phyloP scores from a whole-genome alignment of 2,797 vertebrate species.

The Loris lydekkerianus region DNA sequence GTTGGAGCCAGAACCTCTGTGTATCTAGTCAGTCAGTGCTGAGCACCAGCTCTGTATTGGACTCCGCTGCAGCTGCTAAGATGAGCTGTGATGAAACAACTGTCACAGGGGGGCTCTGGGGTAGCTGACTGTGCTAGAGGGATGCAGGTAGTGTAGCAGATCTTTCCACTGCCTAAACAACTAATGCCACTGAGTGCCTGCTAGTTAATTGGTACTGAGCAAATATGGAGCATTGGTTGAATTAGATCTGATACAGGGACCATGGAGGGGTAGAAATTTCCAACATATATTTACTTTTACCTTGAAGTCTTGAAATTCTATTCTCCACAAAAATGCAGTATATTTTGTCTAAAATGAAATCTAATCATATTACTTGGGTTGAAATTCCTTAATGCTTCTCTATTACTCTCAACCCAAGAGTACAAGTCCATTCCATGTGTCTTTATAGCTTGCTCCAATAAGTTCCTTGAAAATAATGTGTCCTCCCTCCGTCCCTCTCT shows the following conservation, averaged over 20 bases:
- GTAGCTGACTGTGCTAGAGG: neutral
- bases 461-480: neutral
- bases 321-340: neutral
- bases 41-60: neutral
- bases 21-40: neutral
- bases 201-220: neutral
- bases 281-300: neutral
- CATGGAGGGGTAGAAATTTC: neutral
- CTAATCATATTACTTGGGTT: neutral
- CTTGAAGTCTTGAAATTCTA: neutral
- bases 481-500: too few relatives aligned
- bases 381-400: neutral
- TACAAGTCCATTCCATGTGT: too few relatives aligned
- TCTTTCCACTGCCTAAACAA: neutral
- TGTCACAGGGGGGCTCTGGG: fast-evolving
- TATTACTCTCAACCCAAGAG: neutral
- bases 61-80: too few relatives aligned
- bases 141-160: fast-evolving
- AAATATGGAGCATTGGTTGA: neutral
- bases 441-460: neutral
- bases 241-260: neutral
- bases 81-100: neutral
- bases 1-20: neutral
- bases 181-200: neutral
- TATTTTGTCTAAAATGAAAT: constrained; percentile 54